Conservation (phyloP, 2,888 invertebrate species). For the Myopa testacea region DNA sequence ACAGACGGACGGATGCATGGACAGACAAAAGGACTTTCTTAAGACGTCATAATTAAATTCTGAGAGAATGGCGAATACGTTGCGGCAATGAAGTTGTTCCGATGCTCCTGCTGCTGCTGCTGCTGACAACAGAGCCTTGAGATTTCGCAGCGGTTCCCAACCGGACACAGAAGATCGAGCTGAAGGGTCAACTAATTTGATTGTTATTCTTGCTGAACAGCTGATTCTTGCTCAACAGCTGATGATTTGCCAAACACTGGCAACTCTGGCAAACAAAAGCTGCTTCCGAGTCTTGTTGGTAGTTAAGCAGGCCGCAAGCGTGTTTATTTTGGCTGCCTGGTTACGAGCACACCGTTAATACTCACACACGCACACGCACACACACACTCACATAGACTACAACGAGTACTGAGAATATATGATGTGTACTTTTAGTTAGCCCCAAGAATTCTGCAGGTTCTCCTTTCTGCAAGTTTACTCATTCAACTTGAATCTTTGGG, state of each 20-base stretch:
- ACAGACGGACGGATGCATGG: neutral
- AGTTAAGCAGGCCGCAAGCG: neutral
- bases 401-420: too few relatives aligned
- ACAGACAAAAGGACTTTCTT: conserved; percentile 26
- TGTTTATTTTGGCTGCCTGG: neutral
- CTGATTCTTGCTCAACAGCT: neutral
- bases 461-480: conserved; percentile 16
- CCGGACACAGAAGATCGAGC: neutral
- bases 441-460: neutral
- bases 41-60: conserved; percentile 40
- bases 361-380: neutral
- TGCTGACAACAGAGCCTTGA: neutral
- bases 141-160: conserved; percentile 16
- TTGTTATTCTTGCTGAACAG: neutral
- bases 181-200: too few relatives aligned
- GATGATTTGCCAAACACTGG: neutral
- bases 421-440: neutral
- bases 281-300: conserved; percentile 1
- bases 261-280: neutral
- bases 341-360: neutral
- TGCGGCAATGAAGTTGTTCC: neutral
- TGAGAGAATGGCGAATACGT: conserved; percentile 17
- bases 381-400: neutral
- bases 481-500: neutral
- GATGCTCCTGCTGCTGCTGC: neutral